These are phyloP conservation scores for Pygathrix nemaeus DNA, from an alignment of 2,113 vertebrate species.

Conservation along the genomic window DNA sequence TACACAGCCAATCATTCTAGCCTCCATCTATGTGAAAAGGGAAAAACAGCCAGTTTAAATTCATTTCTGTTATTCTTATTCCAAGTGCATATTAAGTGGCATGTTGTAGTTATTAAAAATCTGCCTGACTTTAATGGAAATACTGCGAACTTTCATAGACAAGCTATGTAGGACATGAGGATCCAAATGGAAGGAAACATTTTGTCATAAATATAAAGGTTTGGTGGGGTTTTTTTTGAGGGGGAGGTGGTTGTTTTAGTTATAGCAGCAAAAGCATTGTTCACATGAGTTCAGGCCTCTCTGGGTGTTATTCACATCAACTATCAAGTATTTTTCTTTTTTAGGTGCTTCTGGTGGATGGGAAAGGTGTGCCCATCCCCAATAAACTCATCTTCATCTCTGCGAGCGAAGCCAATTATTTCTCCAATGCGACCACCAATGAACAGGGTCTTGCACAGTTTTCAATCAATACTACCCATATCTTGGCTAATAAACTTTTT, in stretches of 20 bases:
- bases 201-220: background rate
- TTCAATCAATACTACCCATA: constrained; percentile 75
- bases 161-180: background rate
- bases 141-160: background rate
- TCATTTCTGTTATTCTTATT: background rate
- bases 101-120: background rate
- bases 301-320: background rate
- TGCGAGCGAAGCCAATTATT: constrained; percentile 43
- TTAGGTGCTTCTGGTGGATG: constrained; percentile 80
- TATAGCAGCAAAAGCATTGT: background rate
- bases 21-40: background rate
- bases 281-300: background rate
- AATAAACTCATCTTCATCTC: constrained; percentile 73
- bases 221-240: background rate
- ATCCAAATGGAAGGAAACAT: background rate
- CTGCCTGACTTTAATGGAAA: background rate
- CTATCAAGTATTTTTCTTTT: background rate
- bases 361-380: constrained; percentile 69
- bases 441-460: constrained; percentile 76
- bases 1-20: background rate
- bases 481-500: background rate
- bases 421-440: constrained; percentile 72
- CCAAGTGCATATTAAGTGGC: background rate
- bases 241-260: background rate
- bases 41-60: background rate